Evolutionary conservation across 2,888 invertebrate genomes (phyloP).

Genomic region (Vesta saturnalis): DNA sequence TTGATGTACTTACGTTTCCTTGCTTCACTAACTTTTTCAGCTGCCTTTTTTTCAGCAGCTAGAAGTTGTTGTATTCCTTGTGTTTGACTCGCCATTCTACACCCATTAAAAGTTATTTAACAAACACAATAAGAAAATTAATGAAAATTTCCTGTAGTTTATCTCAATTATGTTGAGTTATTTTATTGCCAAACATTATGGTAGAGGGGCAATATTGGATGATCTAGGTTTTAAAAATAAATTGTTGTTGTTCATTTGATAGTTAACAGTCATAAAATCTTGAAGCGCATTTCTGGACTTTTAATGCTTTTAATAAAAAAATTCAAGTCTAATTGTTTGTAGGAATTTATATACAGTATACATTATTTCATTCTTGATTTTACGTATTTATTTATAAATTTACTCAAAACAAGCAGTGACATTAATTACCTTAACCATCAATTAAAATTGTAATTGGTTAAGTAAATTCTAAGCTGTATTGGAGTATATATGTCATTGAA

Average conservation of each 20-base stretch:
- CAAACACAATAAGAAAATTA: constrained; percentile 34
- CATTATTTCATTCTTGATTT: too few relatives aligned
- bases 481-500: too few relatives aligned
- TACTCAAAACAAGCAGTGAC: too few relatives aligned
- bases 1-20: constrained; percentile 59
- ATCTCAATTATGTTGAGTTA: constrained; percentile 42
- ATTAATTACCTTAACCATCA: too few relatives aligned
- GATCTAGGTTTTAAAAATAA: constrained; percentile 36
- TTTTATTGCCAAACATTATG: constrained; percentile 39
- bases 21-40: constrained; percentile 62
- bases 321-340: too few relatives aligned
- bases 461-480: too few relatives aligned
- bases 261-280: neutral
- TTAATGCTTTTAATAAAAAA: too few relatives aligned
- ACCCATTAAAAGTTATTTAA: constrained; percentile 17
- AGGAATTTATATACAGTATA: too few relatives aligned
- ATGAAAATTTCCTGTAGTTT: constrained; percentile 27
- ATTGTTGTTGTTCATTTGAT: constrained; percentile 4
- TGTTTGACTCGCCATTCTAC: constrained; percentile 59
- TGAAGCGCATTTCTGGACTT: too few relatives aligned
- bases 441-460: too few relatives aligned
- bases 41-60: constrained; percentile 61
- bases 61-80: constrained; percentile 62
- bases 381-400: too few relatives aligned
- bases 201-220: constrained; percentile 29